Conservation (phyloP, 2,797 vertebrate genomes). For the Nasua narica region DNA sequence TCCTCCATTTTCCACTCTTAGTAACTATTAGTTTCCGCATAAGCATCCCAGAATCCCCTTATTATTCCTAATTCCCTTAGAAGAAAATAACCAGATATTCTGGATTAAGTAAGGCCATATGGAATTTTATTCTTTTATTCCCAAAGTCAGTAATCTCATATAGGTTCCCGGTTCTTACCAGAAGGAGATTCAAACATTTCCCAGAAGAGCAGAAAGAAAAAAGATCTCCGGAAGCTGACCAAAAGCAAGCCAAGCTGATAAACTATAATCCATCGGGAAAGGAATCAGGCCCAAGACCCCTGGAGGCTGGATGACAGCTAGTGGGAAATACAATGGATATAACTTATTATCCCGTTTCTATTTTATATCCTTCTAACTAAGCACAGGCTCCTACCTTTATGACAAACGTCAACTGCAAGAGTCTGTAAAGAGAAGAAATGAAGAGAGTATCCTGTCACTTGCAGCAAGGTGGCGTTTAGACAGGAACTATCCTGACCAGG, state of each 20-base stretch:
- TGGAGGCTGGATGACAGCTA: neutral
- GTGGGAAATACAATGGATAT: neutral
- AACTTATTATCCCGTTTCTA: neutral
- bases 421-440: neutral
- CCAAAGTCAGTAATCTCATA: constrained; percentile 24
- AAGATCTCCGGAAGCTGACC: neutral
- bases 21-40: neutral
- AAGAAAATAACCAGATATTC: constrained; percentile 29
- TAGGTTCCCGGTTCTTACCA: neutral
- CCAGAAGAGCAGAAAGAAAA: constrained; percentile 13
- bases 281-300: neutral
- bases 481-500: neutral
- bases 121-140: neutral
- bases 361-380: neutral
- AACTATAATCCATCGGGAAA: neutral
- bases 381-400: neutral
- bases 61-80: neutral
- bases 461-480: neutral
- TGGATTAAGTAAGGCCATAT: neutral
- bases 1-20: neutral
- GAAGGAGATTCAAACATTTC: constrained; percentile 20
- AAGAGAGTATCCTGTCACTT: neutral
- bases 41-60: neutral
- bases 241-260: neutral
- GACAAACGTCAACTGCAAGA: neutral